Evolutionary conservation across 1,140 invertebrate species (phyloP), one percentile per base, ranked within the genome.

Genomic region (Drosophila littoralis): DNA sequence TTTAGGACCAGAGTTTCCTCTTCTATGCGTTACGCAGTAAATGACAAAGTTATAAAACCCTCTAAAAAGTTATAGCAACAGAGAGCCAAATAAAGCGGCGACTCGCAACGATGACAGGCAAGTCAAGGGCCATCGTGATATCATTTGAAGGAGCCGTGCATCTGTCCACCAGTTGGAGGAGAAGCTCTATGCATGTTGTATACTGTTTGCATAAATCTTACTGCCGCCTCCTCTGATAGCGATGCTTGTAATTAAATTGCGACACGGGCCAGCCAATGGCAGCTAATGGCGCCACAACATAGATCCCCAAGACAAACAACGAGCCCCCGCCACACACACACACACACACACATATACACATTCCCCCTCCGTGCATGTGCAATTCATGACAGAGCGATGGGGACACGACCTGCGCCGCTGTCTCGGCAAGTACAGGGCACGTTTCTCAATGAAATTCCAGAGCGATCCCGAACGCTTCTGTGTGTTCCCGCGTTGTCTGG

Each of bases 391-490:
- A 65, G 82, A 77, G 74, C 76, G 68, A 54, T 72, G 84, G 80
- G 76, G 80, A 88, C 84, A 88, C 84, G 84, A 88, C 84, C 84
- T 79, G 72, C 61, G 52, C 68, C 58, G 64, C 58, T 76, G 76
- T 75, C 77, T 76, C 77, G 70, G 42, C 42, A 72, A 70, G 74
- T 72, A 89, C 81, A 66, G 82, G 69, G 81, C 88, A 91, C 83
- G 88, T 91, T 91, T 91, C 84, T 91, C 75, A 91, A 91, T 91
- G 88, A 91, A 91, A 91, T 91, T 91, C 89, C 88, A 88, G 72
- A 70, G 81, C 70, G 76, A 59, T 78, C 65, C 76, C 38, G 35
- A 42, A 10, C 40, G 58, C 90, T 91, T 89, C 79, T 91, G 90
- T 90, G 85, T 90, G 85, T 91, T 91, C 90, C 75, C 79, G 74